Evolutionary conservation across 2,888 invertebrate species (phyloP), one percentile per base, ranked within the genome.

Genomic region (Panzeria rudis): DNA sequence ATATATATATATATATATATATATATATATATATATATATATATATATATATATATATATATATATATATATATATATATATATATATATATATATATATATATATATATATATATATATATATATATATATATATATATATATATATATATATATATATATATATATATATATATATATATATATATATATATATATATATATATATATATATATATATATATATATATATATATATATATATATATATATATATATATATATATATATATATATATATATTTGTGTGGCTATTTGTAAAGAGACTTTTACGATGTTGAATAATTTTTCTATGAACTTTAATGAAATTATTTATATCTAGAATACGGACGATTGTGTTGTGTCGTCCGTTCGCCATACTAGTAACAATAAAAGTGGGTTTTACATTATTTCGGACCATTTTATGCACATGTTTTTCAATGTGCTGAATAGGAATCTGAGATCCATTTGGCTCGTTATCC

Each of bases 1-100:
- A n/a, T n/a, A n/a, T n/a, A n/a, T n/a, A n/a, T n/a, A n/a, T n/a
- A n/a, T n/a, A n/a, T n/a, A n/a, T n/a, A n/a, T n/a, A n/a, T n/a
- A n/a, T n/a, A 8, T 44, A 44, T n/a, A 44, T 44, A 44, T n/a
- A 44, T 44, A 44, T n/a, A 44, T 44, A 44, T n/a, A 44, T 44
- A 44, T n/a, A 44, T 44, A 44, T n/a, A 44, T 44, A 44, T n/a
- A n/a, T n/a, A 44, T n/a, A 44, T 44, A 44, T n/a, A 44, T 44
- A 44, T n/a, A 44, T 44, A 44, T n/a, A 44, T 44, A 44, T n/a
- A 44, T 44, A 44, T n/a, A 44, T 44, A 44, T n/a, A 44, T 44
- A n/a, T n/a, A 44, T 44, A 44, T n/a, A 44, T n/a, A n/a, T n/a
- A 44, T 44, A 44, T n/a, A 44, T 44, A 44, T n/a, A 44, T 44